Evolutionary conservation across 2,888 invertebrate genomes (phyloP), one percentile per base, ranked within the genome.

Genomic region (Diploptera punctata): DNA sequence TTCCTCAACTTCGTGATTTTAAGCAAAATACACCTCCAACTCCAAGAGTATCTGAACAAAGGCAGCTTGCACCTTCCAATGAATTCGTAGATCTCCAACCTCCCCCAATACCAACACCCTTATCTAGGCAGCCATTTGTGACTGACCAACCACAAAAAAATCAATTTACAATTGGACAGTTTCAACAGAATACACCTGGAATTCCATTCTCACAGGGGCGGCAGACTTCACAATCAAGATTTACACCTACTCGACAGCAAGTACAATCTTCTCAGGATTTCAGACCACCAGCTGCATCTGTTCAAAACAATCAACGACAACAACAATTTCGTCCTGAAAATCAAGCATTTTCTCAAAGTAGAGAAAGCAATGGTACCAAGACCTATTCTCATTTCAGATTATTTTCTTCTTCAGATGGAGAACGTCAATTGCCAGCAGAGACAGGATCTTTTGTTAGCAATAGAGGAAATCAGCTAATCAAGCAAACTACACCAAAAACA

Each of bases 341-440:
- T 24, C 44, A 24, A 4, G 13, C 9, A 47, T 47, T 29, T 2
- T n/a, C 68, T 52, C 52, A 52, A 52, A 57, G 29, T 29, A 57
- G 29, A n/a, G 57, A 57, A 21, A 19, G 1, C 3, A 38, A 19
- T n/a, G 24, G 18, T 19, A 38, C 33, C 16, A 68, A 26, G 43
- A 57, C 52, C 10, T 68, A 68, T 49, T 61, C 16, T 9, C 61
- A 70, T 61, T 13, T 47, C 43, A 70, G 47, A 33, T 33, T 49
- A 19, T 62, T 70, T 3, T 18, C 44, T 29, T 16, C 49, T 24
- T 47, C 62, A 29, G 71, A 70, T 61, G 67, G 82, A 74, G 92
- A 93, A 81, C 87, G 88, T 79, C 93, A 93, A 80, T 87, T 90
- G 1, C 87, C 90, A 0, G 92, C 93, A 9, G 94, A 94, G 82